A percentile compares a stretch with the other conserved stretches of the same genome.
These are phyloP conservation scores for Coelogynopora nodosa DNA, from an alignment of 2,888 invertebrate genomes.

Conservation along the genomic window DNA sequence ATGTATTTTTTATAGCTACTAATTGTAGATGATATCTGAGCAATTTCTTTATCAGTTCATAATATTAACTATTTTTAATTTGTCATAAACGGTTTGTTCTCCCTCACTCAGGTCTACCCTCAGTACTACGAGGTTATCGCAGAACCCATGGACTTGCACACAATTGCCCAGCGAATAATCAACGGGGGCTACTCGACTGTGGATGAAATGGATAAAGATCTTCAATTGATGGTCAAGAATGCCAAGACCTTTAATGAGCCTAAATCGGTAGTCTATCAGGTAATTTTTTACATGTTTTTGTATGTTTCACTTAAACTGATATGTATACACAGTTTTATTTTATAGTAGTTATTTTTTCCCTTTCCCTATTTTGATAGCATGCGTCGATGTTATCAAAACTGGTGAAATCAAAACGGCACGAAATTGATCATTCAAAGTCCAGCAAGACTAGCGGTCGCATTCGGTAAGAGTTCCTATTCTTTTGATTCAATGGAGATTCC, in stretches of 20 bases:
- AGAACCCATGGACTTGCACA: conserved; percentile 86
- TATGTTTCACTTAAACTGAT: neutral
- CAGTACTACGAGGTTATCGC: conserved; percentile 92
- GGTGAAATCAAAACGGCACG: conserved; percentile 37
- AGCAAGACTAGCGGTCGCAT: conserved; percentile 35
- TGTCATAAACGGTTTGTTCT: too few relatives aligned
- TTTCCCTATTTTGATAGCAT: conserved; percentile 28
- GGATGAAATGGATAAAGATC: conserved; percentile 80
- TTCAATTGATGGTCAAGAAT: conserved; percentile 84
- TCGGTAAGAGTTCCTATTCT: too few relatives aligned
- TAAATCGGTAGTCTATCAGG: conserved; percentile 88
- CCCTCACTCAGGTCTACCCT: conserved; percentile 74
- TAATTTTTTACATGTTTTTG: conserved; percentile 50
- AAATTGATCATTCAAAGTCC: conserved; percentile 36
- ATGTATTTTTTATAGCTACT: too few relatives aligned
- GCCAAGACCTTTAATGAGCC: conserved; percentile 94
- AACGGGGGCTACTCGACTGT: conserved; percentile 74
- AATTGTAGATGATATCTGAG: too few relatives aligned
- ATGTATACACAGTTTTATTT: neutral
- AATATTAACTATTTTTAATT: too few relatives aligned
- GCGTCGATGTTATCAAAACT: conserved; percentile 32
- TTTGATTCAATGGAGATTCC: too few relatives aligned
- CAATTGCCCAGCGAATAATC: conserved; percentile 84
- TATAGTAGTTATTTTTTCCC: neutral
- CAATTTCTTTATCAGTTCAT: too few relatives aligned